Evolutionary conservation across 2,888 invertebrate genomes (phyloP), one percentile per base, ranked within the genome.

Genomic region (Cryptophagus acutangulus): DNA sequence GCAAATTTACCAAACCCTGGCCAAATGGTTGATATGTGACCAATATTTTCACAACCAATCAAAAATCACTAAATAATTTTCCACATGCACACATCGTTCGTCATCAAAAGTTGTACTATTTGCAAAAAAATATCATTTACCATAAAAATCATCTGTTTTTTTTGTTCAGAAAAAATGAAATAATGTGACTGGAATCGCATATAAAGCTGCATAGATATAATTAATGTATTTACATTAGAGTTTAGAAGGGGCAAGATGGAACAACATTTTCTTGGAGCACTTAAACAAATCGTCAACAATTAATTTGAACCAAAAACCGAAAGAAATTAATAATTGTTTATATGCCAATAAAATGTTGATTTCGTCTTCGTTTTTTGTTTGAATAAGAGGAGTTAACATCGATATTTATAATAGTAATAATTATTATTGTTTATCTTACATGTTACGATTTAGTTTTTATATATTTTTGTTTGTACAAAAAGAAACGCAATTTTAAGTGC

Each of bases 21-120:
- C 55, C 57, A 56, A 52, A 46, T 49, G n/a, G 55, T 54, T 61
- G 61, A 63, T 63, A 63, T 62, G 61, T 63, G 61, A 59, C 61
- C 61, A 52, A 15, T 2, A 17, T 33, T 34, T 53, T 59, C 61
- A 62, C 61, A 62, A 61, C 62, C 61, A 54, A 54, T 45, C 55
- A 52, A 28, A 28, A 52, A 55, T 57, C 52, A 53, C 54, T 48
- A 52, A 45, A 36, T 43, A 43, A 49, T 48, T 49, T 52, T 49
- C 15, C 14, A 31, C 49, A 36, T 46, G 46, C 45, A 46, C n/a
- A n/a, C n/a, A n/a, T n/a, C n/a, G n/a, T n/a, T n/a, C n/a, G n/a
- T n/a, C 47, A 41, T 47, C 51, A 45, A 51, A 51, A 49, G 45
- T 45, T 46, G 35, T 46, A 40, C 45, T 52, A 54, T 53, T 43